Conservation (phyloP, 2,113 vertebrate species). For the Phaetusa simplex region DNA sequence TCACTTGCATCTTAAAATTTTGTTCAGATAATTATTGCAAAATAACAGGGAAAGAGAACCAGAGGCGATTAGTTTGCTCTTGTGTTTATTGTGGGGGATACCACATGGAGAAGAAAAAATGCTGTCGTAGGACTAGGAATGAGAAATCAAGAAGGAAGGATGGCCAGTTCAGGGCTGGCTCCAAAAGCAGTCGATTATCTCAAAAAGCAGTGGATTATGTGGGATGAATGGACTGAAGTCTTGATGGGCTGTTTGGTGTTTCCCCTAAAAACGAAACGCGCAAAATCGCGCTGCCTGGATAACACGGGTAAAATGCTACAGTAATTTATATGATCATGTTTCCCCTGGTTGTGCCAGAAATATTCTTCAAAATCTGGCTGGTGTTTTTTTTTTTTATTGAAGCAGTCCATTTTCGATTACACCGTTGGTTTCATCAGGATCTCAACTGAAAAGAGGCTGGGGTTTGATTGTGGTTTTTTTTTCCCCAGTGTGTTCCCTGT, state of each 20-base stretch:
- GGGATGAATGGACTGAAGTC: not conserved
- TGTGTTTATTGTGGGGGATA: conserved; percentile 9
- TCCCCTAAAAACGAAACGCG: not conserved
- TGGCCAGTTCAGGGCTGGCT: not conserved
- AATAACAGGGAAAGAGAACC: not conserved
- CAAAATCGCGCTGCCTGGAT: not conserved
- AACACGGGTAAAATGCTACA: not conserved
- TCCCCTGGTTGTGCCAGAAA: not conserved
- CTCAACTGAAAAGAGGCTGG: not conserved
- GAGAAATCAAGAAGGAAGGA: not conserved
- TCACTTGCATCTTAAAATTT: conserved; percentile 65
- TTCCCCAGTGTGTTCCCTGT: not conserved
- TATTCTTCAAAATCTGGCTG: not conserved
- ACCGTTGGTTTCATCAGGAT: not conserved
- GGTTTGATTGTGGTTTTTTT: not conserved
- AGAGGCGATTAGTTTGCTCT: not conserved
- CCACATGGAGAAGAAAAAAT: conserved; percentile 18
- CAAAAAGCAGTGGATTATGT: not conserved
- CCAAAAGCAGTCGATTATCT: not conserved
- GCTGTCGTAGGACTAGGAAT: not conserved
- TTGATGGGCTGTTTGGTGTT: not conserved
- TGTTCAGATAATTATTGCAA: conserved; percentile 59
- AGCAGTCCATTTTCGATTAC: not conserved
- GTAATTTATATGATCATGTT: not conserved
- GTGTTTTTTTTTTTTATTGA: not conserved